These are phyloP conservation scores for Phyllopteryx taeniolatus DNA, from an alignment of 2,113 vertebrate genomes.

Conservation along the genomic window DNA sequence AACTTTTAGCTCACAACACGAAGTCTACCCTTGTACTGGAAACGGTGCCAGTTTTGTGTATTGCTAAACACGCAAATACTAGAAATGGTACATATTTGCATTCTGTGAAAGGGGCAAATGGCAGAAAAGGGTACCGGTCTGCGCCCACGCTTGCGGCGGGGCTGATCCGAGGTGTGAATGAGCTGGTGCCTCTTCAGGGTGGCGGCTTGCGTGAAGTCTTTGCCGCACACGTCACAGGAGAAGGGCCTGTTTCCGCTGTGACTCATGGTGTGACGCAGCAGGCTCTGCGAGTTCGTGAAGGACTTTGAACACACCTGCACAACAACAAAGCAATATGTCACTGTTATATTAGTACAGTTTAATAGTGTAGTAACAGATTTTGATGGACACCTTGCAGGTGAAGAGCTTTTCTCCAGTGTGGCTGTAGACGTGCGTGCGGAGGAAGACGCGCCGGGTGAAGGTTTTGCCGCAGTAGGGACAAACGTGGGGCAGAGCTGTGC, in stretches of 20 bases:
- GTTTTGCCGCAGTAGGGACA: slow-evolving; percentile 87
- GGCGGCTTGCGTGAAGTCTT: slow-evolving; percentile 77
- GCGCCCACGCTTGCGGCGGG: slow-evolving; percentile 63
- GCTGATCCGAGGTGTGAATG: slow-evolving; percentile 63
- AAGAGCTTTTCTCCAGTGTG: slow-evolving; percentile 88
- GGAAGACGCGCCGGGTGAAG: slow-evolving; percentile 86
- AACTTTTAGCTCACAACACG: no score
- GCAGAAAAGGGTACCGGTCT: slow-evolving; percentile 49
- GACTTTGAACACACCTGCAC: slow-evolving; percentile 81
- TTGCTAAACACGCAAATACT: not conserved
- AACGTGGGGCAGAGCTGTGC: slow-evolving; percentile 78
- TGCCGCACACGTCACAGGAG: slow-evolving; percentile 77
- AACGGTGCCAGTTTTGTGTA: no score
- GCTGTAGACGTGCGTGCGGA: slow-evolving; percentile 86
- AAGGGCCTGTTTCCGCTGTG: slow-evolving; percentile 80
- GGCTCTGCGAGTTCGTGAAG: slow-evolving; percentile 86
- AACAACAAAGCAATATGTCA: slow-evolving; percentile 20
- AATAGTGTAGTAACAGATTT: not conserved
- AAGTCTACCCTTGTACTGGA: no score
- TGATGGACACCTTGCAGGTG: slow-evolving; percentile 73
- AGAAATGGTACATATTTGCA: not conserved
- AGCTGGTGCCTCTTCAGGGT: slow-evolving; percentile 85
- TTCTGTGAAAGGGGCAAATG: not conserved
- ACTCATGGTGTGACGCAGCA: slow-evolving; percentile 84
- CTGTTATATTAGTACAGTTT: not conserved